Evolutionary conservation across 2,113 vertebrate genomes (phyloP), one percentile per base, ranked within the genome.

Genomic region (Sisor rabdophorus): DNA sequence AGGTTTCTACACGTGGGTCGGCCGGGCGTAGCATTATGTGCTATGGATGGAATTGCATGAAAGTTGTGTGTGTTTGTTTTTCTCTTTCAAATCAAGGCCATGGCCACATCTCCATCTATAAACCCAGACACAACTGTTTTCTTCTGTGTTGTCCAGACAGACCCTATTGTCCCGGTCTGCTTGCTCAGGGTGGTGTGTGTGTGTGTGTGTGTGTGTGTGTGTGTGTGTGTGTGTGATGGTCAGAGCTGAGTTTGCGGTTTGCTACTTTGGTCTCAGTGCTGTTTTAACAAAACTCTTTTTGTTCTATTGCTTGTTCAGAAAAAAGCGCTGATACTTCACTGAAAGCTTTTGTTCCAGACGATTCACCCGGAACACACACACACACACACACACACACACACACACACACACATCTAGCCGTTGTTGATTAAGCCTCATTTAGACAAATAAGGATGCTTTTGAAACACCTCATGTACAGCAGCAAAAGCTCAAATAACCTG

Each of bases 271-370:
- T 9, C 65, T 52, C 65, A 19, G 20, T 78, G 65, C 56, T 59
- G 24, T 70, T 52, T 53, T 26, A 73, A 82, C 81, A 76, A 56
- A 48, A 24, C 61, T 30, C 0, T 22, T 56, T 79, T 77, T 82
- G 73, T 79, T 22, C 59, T 15, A 19, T 5, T 68, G 65, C 0
- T n/a, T 52, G 40, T 20, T 17, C 24, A 47, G 9, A 44, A 53
- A 76, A 75, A 74, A 48, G 32, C 13, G 72, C 80, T 79, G 76
- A 75, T 63, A 40, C 73, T 54, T 64, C 36, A 32, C 77, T 75
- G 63, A 76, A 47, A 28, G 6, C 74, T 30, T 73, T 82, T 82
- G 74, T 82, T 32, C 60, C 19, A 40, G 70, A 47, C 30, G 30
- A 64, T 79, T 59, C 65, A 50, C 56, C 68, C 63, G 32, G 15